Base-by-base conservation (phyloP, 2,797 vertebrate species). In the Channa striata region DNA sequence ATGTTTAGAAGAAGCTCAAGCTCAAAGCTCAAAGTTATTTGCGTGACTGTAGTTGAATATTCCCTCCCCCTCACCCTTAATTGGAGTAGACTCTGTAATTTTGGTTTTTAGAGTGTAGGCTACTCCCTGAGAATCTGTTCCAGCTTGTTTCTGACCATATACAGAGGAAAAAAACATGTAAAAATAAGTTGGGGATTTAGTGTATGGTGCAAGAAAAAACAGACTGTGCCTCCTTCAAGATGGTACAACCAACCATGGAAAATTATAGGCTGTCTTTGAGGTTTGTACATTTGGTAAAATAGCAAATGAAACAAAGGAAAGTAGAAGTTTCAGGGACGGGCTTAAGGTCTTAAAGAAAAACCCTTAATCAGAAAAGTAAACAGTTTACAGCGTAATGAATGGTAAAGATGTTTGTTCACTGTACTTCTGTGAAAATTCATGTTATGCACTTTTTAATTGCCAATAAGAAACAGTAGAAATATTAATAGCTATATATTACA, bases 1-100 rank as follows among this genome's bases (percentile, higher is more conserved):
- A 63, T 10, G 23, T 59, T 65, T 59, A 14, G 56, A 50, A 39
- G 19, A 21, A 36, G 5, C 13, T 30, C 62, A 34, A 68, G 59
- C 68, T 25, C 46, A 11, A 74, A 48, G n/a, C 39, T 74, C 50
- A n/a, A n/a, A 71, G 43, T 59, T 54, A 30, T 68, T 77, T 79
- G 52, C 51, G 50, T 66, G 47, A 51, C 17, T 72, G 50, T 57
- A 46, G 40, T 65, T 69, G 25, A n/a, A 42, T 4, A 23, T 58
- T 49, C 30, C 23, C 51, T 51, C 44, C 59, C 40, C 54, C 13
- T 59, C 16, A 49, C 25, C 23, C 68, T 69, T 70, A 47, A 21
- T 54, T 59, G 63, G 61, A 52, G 62, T 23, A 36, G 52, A 47
- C 78, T 86, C 83, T 93, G 66, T 93, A 88, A 93, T 91, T 93